Conservation (phyloP, 2,797 vertebrate genomes). For the Miichthys miiuy region DNA sequence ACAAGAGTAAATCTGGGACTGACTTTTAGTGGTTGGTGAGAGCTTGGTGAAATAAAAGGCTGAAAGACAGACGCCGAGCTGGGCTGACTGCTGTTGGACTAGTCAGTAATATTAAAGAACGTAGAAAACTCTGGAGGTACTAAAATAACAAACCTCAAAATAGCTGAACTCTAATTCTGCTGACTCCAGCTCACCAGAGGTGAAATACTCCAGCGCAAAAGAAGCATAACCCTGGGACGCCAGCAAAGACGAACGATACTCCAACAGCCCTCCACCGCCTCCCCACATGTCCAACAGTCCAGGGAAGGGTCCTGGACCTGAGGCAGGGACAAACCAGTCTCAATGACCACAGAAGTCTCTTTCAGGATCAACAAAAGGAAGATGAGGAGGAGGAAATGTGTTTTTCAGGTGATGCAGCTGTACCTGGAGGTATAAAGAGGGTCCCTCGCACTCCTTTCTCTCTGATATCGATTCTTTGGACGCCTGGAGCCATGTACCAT, state of each 20-base stretch:
- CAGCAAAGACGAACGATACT: conserved; percentile 76
- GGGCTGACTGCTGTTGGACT: too few species aligned
- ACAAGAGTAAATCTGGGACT: too few species aligned
- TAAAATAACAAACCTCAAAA: conserved; percentile 64
- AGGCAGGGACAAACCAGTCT: background rate
- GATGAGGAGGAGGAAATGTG: background rate
- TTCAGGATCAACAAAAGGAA: background rate
- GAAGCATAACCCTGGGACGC: conserved; percentile 73
- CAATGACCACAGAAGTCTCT: background rate
- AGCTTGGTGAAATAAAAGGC: too few species aligned
- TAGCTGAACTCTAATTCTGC: background rate
- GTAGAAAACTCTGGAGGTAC: background rate
- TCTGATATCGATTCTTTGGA: conserved; percentile 61
- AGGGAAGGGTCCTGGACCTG: conserved; percentile 80
- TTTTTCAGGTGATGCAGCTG: background rate
- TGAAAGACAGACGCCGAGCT: too few species aligned
- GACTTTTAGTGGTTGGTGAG: too few species aligned
- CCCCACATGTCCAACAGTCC: conserved; percentile 80
- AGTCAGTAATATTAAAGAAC: too few species aligned
- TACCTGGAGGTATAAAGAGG: conserved; percentile 79
- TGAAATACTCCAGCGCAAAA: conserved; percentile 69
- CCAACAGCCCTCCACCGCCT: conserved; percentile 72
- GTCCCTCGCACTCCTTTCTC: conserved; percentile 69
- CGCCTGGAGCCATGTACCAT: conserved; percentile 80
- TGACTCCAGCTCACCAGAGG: rapidly evolving